Evolutionary conservation across 2,113 vertebrate genomes (phyloP).

Genomic region (Leucopsar rothschildi): DNA sequence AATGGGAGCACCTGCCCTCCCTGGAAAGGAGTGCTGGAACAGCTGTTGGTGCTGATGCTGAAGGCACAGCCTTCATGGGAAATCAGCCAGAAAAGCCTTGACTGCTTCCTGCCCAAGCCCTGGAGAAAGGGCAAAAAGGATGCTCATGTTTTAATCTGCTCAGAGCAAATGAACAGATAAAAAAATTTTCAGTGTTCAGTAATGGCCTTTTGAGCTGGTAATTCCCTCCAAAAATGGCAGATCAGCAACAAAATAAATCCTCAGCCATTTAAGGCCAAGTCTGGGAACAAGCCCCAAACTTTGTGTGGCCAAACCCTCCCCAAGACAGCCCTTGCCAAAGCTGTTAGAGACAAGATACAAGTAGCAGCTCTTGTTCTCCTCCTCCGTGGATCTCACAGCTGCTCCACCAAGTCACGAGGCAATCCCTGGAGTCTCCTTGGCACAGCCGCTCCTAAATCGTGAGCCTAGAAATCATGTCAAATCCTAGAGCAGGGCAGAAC

Average conservation of each 20-base stretch:
- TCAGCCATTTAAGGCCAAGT: neutral
- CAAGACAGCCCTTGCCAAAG: neutral
- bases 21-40: neutral
- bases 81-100: neutral
- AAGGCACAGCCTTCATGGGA: accelerated
- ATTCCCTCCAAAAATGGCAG: neutral
- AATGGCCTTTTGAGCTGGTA: neutral
- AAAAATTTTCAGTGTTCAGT: neutral
- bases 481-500: neutral
- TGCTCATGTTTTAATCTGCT: neutral
- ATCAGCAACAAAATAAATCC: neutral
- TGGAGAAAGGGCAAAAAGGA: neutral
- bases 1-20: neutral
- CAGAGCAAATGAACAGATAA: neutral
- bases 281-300: neutral
- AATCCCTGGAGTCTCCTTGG: neutral
- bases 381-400: neutral
- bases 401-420: neutral
- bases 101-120: neutral
- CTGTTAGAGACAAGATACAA: neutral
- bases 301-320: neutral
- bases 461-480: neutral
- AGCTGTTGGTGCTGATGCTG: neutral
- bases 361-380: neutral
- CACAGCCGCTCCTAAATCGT: accelerated